Conservation (phyloP, 2,888 invertebrate genomes). For the Epsilonema sp. region DNA sequence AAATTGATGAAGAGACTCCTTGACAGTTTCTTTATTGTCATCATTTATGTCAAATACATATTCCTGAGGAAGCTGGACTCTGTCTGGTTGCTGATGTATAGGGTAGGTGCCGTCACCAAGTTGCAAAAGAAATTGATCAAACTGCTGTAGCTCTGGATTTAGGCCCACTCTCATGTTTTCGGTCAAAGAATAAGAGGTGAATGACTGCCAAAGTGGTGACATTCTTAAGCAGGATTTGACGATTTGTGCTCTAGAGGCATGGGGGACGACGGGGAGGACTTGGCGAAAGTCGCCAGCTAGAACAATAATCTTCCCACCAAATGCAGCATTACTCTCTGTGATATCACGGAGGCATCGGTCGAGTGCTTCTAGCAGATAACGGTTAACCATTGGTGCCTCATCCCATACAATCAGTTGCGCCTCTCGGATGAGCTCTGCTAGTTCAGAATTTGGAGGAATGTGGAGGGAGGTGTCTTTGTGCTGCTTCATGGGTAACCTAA, state of each 20-base stretch:
- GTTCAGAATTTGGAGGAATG: not conserved
- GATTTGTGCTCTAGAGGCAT: not conserved
- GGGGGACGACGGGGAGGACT: constrained; percentile 10
- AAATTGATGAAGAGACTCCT: not conserved
- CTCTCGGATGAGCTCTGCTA: constrained; percentile 2
- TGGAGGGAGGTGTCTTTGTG: not conserved
- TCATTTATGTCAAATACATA: not conserved
- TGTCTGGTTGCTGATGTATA: not conserved
- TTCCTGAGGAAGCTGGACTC: not conserved
- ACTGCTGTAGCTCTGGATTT: not conserved
- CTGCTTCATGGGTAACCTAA: not conserved
- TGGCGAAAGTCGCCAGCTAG: constrained; percentile 14
- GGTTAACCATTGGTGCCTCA: constrained; percentile 11
- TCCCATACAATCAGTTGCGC: constrained; percentile 11
- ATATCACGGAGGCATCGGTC: not conserved
- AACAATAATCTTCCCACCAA: constrained; percentile 10
- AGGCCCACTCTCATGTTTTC: constrained; percentile 6
- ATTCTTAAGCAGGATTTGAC: not conserved
- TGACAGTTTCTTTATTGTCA: not conserved
- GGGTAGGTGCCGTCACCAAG: constrained; percentile 7
- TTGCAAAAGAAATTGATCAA: constrained; percentile 5
- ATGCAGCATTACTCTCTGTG: not conserved
- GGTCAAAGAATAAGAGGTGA: constrained; percentile 3
- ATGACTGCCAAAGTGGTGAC: not conserved
- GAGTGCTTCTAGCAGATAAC: constrained; percentile 9